Evolutionary conservation across 2,113 vertebrate species (phyloP).

Genomic region (Dinomys branickii): DNA sequence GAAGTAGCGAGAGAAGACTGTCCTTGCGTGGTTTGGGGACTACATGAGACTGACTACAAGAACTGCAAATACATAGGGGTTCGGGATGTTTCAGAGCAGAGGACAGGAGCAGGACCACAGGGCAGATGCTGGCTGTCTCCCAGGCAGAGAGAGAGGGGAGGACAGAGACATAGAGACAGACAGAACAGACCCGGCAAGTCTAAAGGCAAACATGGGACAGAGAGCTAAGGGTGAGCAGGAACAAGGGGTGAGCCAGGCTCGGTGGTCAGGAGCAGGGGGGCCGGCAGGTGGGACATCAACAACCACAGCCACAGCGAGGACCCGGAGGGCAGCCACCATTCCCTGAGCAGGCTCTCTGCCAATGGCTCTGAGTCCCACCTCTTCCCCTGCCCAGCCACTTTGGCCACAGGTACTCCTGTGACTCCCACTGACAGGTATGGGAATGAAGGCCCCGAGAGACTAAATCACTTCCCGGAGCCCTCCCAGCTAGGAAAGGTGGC

Average conservation of each 20-base stretch:
- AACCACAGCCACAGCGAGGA: too few species aligned
- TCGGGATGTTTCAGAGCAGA: background rate
- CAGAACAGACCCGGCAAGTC: fast-evolving
- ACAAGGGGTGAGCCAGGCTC: fast-evolving
- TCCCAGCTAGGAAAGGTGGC: background rate
- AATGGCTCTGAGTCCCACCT: fast-evolving
- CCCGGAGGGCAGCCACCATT: fast-evolving
- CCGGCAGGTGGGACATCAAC: fast-evolving
- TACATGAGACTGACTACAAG: fast-evolving
- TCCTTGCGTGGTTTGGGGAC: too few species aligned
- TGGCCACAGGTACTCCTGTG: fast-evolving
- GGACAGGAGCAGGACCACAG: background rate
- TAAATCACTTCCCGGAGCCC: too few species aligned
- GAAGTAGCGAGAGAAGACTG: background rate
- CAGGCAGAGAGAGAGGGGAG: fast-evolving
- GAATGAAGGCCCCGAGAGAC: background rate
- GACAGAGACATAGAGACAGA: fast-evolving
- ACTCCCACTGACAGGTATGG: background rate
- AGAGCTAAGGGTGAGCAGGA: background rate
- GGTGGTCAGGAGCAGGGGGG: fast-evolving
- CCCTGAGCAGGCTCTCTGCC: background rate
- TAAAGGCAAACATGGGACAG: fast-evolving
- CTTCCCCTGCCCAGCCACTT: background rate
- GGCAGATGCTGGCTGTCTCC: background rate
- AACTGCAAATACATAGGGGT: background rate